Evolutionary conservation across 2,797 vertebrate genomes (phyloP).

Genomic region (Steatocranus sp.): DNA sequence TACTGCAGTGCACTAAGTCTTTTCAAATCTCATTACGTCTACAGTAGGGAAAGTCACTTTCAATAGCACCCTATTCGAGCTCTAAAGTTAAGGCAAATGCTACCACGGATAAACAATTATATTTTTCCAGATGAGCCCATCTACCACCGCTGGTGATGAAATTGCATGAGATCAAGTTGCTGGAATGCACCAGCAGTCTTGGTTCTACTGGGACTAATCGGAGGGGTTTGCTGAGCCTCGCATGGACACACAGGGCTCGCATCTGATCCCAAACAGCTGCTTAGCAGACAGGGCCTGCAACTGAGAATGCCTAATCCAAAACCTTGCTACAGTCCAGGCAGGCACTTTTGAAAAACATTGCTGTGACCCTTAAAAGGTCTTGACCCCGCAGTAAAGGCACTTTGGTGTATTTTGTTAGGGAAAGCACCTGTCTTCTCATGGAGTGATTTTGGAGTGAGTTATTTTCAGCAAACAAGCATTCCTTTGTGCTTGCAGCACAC

Average conservation of each 20-base stretch:
- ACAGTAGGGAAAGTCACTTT: background rate
- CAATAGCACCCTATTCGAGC: background rate
- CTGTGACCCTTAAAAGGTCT: slow-evolving; percentile 54
- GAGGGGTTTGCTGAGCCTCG: slow-evolving; percentile 57
- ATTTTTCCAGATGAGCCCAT: slow-evolving; percentile 54
- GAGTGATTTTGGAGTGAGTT: slow-evolving; percentile 25
- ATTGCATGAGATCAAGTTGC: slow-evolving; percentile 69
- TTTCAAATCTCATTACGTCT: background rate
- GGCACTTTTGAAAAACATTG: slow-evolving; percentile 70
- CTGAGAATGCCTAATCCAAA: slow-evolving; percentile 35
- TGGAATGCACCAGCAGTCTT: slow-evolving; percentile 65
- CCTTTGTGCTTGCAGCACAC: background rate
- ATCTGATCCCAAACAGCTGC: slow-evolving; percentile 74
- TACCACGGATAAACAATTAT: slow-evolving; percentile 51
- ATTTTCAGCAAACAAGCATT: slow-evolving; percentile 38
- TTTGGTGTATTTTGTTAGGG: slow-evolving; percentile 25
- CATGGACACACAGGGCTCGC: slow-evolving; percentile 53
- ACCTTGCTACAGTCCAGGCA: slow-evolving; percentile 30
- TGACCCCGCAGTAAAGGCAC: slow-evolving; percentile 49
- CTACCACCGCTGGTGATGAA: slow-evolving; percentile 57
- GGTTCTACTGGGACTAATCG: slow-evolving; percentile 69
- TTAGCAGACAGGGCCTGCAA: slow-evolving; percentile 52
- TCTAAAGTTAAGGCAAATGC: background rate
- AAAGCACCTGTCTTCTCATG: slow-evolving; percentile 45
- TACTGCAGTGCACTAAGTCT: background rate